Evolutionary conservation across 2,113 vertebrate genomes (phyloP).

Genomic region (Clarias batrachus): DNA sequence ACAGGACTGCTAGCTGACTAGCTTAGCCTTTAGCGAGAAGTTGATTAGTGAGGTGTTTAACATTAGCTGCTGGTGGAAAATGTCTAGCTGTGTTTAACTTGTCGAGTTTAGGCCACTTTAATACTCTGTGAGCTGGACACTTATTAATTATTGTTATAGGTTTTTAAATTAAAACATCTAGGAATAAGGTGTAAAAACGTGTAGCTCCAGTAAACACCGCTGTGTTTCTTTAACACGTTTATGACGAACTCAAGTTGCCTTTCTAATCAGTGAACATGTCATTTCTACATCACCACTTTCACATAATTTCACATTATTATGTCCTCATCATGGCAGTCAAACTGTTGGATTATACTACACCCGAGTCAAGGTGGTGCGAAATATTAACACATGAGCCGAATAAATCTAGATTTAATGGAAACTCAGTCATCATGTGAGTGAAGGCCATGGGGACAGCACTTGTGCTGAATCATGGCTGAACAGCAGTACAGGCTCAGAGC

Average conservation of each 20-base stretch:
- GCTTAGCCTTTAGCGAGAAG: background rate
- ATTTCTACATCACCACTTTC: too few relatives aligned
- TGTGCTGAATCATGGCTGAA: slow-evolving; percentile 82
- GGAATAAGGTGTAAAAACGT: background rate
- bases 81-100: background rate
- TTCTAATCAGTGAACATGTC: too few relatives aligned
- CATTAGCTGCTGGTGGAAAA: background rate
- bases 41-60: background rate
- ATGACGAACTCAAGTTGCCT: background rate
- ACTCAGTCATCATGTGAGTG: background rate
- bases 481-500: slow-evolving; percentile 56
- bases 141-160: background rate
- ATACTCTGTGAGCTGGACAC: background rate
- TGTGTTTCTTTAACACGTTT: background rate
- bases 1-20: background rate
- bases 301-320: background rate
- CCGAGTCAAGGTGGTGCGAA: background rate
- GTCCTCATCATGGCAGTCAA: background rate
- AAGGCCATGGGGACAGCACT: slow-evolving; percentile 41
- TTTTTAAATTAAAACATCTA: background rate
- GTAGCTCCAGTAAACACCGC: background rate
- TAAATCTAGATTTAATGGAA: background rate
- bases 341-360: too few relatives aligned
- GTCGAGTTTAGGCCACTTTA: background rate
- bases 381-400: background rate